Evolutionary conservation across 2,113 vertebrate genomes (phyloP), one percentile per base, ranked within the genome.

Genomic region (Sitta europaea): DNA sequence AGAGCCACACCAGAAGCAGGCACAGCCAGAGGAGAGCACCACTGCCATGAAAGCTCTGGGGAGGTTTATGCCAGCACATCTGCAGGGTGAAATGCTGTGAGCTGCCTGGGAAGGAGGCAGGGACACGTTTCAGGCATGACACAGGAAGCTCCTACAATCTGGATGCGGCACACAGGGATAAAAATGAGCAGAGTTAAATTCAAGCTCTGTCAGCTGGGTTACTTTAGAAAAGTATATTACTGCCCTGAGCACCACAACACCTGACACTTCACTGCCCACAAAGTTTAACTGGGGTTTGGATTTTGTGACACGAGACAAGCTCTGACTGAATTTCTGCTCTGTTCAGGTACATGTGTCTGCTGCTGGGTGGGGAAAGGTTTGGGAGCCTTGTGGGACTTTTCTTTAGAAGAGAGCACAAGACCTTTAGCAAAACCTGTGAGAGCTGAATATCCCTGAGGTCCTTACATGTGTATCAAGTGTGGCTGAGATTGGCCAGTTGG

Each of bases 401-500:
- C 88, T 86, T 94, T 88, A 91, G 83, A 90, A 94, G 57, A 85
- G 48, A 84, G 13, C 1, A 2, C 7, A 24, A 84, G 55, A 87
- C 38, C 68, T 94, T 89, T 74, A 89, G 40, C 33, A 82, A 68
- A 94, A 83, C 79, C 67, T 68, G 11, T 4, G 25, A 65, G 78
- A 79, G 36, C 47, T 87, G n/a, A 75, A 57, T 85, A 78, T 82
- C 75, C 88, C 63, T 12, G 79, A 90, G 86, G 76, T 66, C 11
- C 1, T 65, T 81, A 29, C 1, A 1, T 62, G 71, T 83, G 50
- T 88, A 63, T 84, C 59, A 86, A 92, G 94, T 86, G 88, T 83
- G 92, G 92, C 94, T 96, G 92, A 97, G 94, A 90, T 63, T 83
- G 91, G 82, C 88, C 88, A 58, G 51, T 81, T 63, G 57, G 71